phyloP scores from a whole-genome alignment of 2,888 invertebrate genomes.

The Heterodera filipjevi region DNA sequence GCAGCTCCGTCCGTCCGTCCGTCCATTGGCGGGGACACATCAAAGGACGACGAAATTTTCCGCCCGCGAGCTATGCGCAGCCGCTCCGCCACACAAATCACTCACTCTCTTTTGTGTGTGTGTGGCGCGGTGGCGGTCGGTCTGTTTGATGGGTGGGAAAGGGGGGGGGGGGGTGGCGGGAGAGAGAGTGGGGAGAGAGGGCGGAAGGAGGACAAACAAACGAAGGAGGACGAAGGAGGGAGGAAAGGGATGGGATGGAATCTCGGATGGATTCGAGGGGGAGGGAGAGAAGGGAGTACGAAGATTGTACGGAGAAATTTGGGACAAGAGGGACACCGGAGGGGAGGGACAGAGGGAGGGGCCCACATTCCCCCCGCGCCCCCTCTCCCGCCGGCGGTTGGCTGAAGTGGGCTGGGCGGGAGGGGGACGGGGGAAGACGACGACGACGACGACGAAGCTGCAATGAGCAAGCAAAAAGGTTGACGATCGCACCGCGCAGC shows the following conservation, averaged over 20 bases:
- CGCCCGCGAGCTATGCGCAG: neutral
- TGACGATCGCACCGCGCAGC: neutral
- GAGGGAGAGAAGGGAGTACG: neutral
- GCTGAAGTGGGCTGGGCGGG: neutral
- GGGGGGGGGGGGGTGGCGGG: neutral
- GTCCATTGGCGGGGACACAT: no score
- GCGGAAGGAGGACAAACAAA: neutral
- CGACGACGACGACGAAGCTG: no score
- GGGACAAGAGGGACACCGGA: neutral
- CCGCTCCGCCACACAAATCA: neutral
- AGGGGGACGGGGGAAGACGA: no score
- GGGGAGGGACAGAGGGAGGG: no score
- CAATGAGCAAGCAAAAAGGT: neutral
- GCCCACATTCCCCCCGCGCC: neutral
- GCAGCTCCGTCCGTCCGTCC: neutral
- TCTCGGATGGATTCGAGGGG: neutral
- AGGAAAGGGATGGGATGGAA: neutral
- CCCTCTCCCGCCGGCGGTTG: neutral
- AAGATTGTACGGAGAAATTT: neutral
- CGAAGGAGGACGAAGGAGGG: neutral
- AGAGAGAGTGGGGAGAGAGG: neutral
- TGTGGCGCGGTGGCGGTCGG: neutral
- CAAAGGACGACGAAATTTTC: neutral
- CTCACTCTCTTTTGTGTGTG: neutral
- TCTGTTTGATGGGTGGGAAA: neutral